Evolutionary conservation across 2,888 invertebrate genomes (phyloP), one percentile per base, ranked within the genome.

Genomic region (Teleiodes luculella): DNA sequence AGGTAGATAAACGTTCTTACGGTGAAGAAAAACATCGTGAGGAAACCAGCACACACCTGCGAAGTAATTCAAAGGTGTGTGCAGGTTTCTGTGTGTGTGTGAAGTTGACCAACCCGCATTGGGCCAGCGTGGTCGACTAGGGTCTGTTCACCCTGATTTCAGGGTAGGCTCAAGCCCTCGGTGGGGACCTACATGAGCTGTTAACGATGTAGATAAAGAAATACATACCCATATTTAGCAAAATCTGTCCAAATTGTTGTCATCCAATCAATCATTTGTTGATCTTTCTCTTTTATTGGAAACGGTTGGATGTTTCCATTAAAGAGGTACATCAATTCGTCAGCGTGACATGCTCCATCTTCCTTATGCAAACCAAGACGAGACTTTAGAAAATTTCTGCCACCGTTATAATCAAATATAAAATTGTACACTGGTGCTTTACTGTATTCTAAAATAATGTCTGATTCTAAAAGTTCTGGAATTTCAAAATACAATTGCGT

Each of bases 161-260:
- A n/a, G n/a, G n/a, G n/a, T n/a, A n/a, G n/a, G n/a, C n/a, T n/a
- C n/a, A n/a, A n/a, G n/a, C n/a, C n/a, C n/a, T n/a, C n/a, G n/a
- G n/a, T n/a, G n/a, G n/a, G n/a, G n/a, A n/a, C n/a, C n/a, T n/a
- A n/a, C n/a, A n/a, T n/a, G n/a, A n/a, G n/a, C n/a, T n/a, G n/a
- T n/a, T n/a, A n/a, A n/a, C n/a, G n/a, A n/a, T n/a, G n/a, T n/a
- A n/a, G n/a, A n/a, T n/a, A n/a, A n/a, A n/a, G n/a, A 10, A 14
- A 36, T n/a, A 68, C 71, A 13, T 64, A 88, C 88, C 86, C 80
- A 58, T 78, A 78, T 72, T 86, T 87, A 3, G 87, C 88, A 58
- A 88, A 88, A 60, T 88, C 80, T 0, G 79, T 83, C 88, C 88
- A 88, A 66, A 87, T 63, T 43, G 68, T 72, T 1, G 86, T 84